Evolutionary conservation across 2,888 invertebrate genomes (phyloP).

Genomic region (Tanytarsus gracilentus): DNA sequence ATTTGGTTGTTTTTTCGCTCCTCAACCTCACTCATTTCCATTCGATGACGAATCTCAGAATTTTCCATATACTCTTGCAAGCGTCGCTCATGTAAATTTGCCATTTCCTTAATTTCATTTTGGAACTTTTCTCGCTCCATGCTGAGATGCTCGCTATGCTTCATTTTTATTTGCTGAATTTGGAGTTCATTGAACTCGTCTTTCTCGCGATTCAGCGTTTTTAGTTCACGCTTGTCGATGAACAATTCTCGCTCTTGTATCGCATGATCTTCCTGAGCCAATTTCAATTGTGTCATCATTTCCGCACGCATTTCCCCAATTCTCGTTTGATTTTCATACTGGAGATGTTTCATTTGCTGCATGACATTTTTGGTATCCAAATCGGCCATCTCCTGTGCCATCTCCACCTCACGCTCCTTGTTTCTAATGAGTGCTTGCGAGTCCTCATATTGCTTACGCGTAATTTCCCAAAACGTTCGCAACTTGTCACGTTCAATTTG

Average conservation of each 20-base stretch:
- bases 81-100: slow-evolving; percentile 48
- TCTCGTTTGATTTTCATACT: slow-evolving; percentile 83
- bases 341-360: slow-evolving; percentile 86
- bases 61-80: slow-evolving; percentile 62
- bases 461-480: slow-evolving; percentile 92
- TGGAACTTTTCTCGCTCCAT: slow-evolving; percentile 56
- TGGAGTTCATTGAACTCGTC: slow-evolving; percentile 43
- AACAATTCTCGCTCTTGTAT: slow-evolving; percentile 67
- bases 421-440: slow-evolving; percentile 49
- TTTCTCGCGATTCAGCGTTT: slow-evolving; percentile 47
- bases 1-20: slow-evolving; percentile 86
- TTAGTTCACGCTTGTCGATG: slow-evolving; percentile 47
- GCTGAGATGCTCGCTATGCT: slow-evolving; percentile 41
- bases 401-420: slow-evolving; percentile 80
- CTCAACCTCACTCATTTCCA: slow-evolving; percentile 82
- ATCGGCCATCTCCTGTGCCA: slow-evolving; percentile 78
- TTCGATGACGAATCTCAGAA: slow-evolving; percentile 61
- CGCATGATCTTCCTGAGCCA: slow-evolving; percentile 73
- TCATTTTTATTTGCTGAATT: slow-evolving; percentile 39
- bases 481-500: slow-evolving; percentile 92
- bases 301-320: slow-evolving; percentile 78
- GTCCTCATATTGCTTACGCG: slow-evolving; percentile 65
- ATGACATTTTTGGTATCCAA: slow-evolving; percentile 78
- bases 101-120: slow-evolving; percentile 56
- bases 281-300: slow-evolving; percentile 68